phyloP scores from a whole-genome alignment of 2,797 vertebrate species.

The Esox masquinongy region DNA sequence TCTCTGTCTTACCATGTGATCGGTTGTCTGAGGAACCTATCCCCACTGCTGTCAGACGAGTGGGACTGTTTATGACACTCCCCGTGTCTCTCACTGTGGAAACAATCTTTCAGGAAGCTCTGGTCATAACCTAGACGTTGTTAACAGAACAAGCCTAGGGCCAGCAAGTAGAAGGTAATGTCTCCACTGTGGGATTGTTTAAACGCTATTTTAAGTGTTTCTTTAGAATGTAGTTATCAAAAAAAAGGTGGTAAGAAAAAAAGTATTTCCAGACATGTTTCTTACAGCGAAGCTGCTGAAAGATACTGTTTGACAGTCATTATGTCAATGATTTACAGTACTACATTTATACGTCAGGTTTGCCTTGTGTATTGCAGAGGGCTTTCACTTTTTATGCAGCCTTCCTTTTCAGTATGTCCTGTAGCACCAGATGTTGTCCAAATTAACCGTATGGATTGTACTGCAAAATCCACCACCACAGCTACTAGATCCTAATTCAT shows the following conservation, averaged over 20 bases:
- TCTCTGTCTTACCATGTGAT: conserved; percentile 35
- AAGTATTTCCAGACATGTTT: neutral
- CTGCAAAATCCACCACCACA: neutral
- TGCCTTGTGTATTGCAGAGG: neutral
- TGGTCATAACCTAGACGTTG: neutral
- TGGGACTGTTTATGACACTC: conserved; percentile 17
- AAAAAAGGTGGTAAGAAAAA: neutral
- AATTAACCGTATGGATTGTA: neutral
- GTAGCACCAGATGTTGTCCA: neutral
- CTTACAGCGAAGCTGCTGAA: neutral
- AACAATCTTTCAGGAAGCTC: neutral
- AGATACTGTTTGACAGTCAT: neutral
- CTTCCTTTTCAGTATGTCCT: neutral
- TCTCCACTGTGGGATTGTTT: neutral
- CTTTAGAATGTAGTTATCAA: neutral
- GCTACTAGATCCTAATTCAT: neutral
- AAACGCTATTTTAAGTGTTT: neutral
- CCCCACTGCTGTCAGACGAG: neutral
- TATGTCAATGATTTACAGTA: neutral
- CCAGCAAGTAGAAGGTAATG: neutral
- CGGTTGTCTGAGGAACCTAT: conserved; percentile 17
- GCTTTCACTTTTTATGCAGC: neutral
- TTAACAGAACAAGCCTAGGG: neutral
- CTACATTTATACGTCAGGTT: conserved; percentile 2
- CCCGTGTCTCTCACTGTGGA: conserved; percentile 22